phyloP scores from a whole-genome alignment of 1,140 invertebrate genomes.

The Sycobia sp. region DNA sequence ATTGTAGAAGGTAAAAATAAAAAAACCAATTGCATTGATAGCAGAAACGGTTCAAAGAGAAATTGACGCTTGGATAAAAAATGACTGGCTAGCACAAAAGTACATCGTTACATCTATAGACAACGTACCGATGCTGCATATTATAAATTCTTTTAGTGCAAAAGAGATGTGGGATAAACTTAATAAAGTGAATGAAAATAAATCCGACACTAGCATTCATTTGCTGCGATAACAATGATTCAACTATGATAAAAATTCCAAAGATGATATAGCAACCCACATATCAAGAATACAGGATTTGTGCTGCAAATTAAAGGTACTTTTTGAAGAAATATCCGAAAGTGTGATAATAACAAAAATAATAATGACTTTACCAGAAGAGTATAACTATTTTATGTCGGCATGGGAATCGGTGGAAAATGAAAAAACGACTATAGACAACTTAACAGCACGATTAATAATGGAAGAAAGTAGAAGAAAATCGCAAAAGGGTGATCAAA shows the following conservation, averaged over 20 bases:
- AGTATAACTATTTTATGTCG: slow-evolving; percentile 45
- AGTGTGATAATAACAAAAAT: slow-evolving; percentile 46
- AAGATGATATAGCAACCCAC: slow-evolving; percentile 37
- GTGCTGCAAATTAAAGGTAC: slow-evolving; percentile 33
- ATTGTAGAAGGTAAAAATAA: not conserved
- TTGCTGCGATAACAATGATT: slow-evolving; percentile 46
- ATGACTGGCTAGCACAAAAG: slow-evolving; percentile 11
- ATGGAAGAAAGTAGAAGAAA: too few relatives aligned
- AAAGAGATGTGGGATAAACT: slow-evolving; percentile 48
- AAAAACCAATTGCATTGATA: not conserved
- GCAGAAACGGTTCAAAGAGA: not conserved
- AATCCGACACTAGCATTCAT: slow-evolving; percentile 38
- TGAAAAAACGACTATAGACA: slow-evolving; percentile 44
- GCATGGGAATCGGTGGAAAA: slow-evolving; percentile 50
- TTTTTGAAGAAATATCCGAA: slow-evolving; percentile 41
- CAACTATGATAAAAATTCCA: slow-evolving; percentile 25
- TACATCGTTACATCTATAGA: slow-evolving; percentile 41
- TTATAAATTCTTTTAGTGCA: slow-evolving; percentile 42
- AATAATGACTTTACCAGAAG: slow-evolving; percentile 39
- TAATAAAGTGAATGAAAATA: slow-evolving; percentile 43
- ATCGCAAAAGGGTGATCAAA: too few relatives aligned
- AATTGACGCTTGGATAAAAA: not conserved
- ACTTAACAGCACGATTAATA: slow-evolving; percentile 41
- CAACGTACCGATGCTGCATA: slow-evolving; percentile 37
- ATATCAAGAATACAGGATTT: slow-evolving; percentile 46